Evolutionary conservation across 2,797 vertebrate species (phyloP).

Genomic region (Spinibarbus caldwelli): DNA sequence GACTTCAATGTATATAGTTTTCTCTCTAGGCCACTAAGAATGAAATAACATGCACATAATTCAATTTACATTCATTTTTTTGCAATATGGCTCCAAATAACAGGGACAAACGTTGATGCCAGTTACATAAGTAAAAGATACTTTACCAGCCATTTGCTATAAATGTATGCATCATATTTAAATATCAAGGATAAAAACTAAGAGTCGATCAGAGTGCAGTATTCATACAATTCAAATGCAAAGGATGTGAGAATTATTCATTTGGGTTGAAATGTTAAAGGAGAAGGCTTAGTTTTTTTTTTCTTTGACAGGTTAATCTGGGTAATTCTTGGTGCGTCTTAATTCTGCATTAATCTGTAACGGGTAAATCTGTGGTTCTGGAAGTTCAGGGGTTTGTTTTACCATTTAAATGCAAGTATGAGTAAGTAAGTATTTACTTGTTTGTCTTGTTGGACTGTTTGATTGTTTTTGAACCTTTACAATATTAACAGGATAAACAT

Average conservation of each 20-base stretch:
- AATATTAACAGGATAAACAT: background rate
- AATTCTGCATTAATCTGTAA: constrained; percentile 23
- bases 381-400: constrained; percentile 13
- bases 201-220: background rate
- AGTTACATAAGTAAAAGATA: background rate
- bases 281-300: background rate
- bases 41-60: background rate
- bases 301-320: constrained; percentile 24
- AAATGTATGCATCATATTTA: background rate
- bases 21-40: background rate
- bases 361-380: background rate
- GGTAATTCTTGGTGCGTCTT: background rate
- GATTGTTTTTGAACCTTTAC: background rate
- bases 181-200: background rate
- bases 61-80: background rate
- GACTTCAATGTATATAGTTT: background rate
- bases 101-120: background rate
- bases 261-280: constrained; percentile 18
- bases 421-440: background rate
- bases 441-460: too few species aligned
- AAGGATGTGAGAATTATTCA: background rate
- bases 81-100: background rate
- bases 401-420: background rate
- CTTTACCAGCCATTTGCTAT: background rate
- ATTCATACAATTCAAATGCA: constrained; percentile 8